Base-by-base conservation (phyloP, 2,797 vertebrate genomes). In the Poliocrania exsul region DNA sequence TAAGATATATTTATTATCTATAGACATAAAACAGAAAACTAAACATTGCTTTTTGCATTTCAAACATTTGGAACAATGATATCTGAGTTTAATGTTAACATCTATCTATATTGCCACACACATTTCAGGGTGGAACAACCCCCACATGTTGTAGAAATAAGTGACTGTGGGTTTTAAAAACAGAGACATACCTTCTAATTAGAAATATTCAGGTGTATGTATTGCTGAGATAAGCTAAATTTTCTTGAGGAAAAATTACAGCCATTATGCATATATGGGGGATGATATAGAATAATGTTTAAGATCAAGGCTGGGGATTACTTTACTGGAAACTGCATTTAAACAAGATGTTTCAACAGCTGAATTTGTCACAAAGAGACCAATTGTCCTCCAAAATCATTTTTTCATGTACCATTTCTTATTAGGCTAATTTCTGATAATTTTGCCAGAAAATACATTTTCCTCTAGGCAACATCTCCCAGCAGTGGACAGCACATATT, bases 311-410 rank as follows among this genome's bases (percentile, higher is more conserved):
- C 79, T 94, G 84, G 88, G 56, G 14, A 74, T 90, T 92, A 37
- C 77, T 86, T 95, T 57, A 72, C 56, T 93, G 69, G 94, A 96
- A 95, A 95, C 18, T 56, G 5, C 26, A 87, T 94, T 97, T 88
- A 92, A 94, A 89, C 49, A 85, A 91, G 49, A 57, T 88, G 33
- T 92, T 95, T 81, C 93, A 96, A 72, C 6, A 46, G 60, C 40
- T 88, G 86, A 95, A 93, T 94, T 96, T 94, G 70, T 82, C 47
- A 93, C 5, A 49, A 80, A 95, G 35, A 87, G 64, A 91, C 23
- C 20, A 67, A 51, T 94, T 97, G 37, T 78, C 33, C 40, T 93
- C 18, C 72, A 83, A 47, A n/a, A 73, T 88, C 72, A 64, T 90
- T 29, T 58, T 96, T 91, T 95, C 44, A 78, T 51, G 33, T 71